Conservation (phyloP, 2,888 invertebrate genomes). For the Agonopterix alstromeriana region DNA sequence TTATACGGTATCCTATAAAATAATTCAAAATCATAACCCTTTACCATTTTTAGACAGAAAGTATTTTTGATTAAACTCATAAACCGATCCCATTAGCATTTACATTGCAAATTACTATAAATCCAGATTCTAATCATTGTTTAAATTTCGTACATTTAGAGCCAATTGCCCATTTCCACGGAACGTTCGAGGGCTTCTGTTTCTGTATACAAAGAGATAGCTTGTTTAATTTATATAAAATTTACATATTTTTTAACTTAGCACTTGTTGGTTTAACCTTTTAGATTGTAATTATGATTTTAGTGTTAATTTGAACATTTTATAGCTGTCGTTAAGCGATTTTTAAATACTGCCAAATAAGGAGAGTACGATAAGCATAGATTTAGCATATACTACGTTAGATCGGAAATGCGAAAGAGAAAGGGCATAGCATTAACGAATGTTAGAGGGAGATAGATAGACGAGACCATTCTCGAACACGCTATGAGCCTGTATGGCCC, state of each 20-base stretch:
- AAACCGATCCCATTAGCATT: slow-evolving; percentile 50
- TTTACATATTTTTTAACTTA: slow-evolving; percentile 54
- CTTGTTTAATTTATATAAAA: slow-evolving; percentile 56
- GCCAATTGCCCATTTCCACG: slow-evolving; percentile 56
- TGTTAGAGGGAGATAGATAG: no score
- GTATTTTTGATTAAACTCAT: slow-evolving; percentile 24
- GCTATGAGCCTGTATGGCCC: no score
- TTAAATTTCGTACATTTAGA: slow-evolving; percentile 52
- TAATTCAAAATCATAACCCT: no score
- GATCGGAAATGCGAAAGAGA: no score
- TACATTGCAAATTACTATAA: slow-evolving; percentile 59
- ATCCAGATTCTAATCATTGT: slow-evolving; percentile 61
- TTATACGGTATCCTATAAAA: no score
- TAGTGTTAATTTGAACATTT: slow-evolving; percentile 11
- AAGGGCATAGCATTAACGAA: no score
- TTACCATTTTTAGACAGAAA: no score
- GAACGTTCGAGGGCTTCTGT: slow-evolving; percentile 35
- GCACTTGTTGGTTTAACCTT: slow-evolving; percentile 49
- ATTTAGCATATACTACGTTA: no score
- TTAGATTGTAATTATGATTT: slow-evolving; percentile 39
- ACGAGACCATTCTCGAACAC: no score
- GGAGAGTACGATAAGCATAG: no score
- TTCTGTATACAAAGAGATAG: slow-evolving; percentile 54
- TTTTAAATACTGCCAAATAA: no score
- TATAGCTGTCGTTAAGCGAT: background rate